phyloP scores from a whole-genome alignment of 2,888 invertebrate genomes.

The Amblyjoppa fuscipennis region DNA sequence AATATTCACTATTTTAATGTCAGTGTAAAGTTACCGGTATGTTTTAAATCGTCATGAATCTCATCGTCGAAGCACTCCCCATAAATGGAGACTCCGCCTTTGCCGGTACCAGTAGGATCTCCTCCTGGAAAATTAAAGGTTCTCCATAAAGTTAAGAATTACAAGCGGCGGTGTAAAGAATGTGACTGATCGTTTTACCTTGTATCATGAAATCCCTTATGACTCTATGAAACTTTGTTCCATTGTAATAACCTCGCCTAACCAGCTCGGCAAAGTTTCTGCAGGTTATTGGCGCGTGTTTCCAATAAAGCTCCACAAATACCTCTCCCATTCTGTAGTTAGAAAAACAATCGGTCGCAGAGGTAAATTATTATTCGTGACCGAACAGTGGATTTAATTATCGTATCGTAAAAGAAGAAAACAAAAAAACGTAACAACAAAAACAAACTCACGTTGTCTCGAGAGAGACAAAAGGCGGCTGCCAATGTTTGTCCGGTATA shows the following conservation, averaged over 20 bases:
- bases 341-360: slow-evolving; percentile 14
- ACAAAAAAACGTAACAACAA: background rate
- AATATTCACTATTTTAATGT: background rate
- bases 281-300: slow-evolving; percentile 98
- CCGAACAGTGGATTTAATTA: background rate
- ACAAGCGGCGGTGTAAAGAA: background rate
- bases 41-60: slow-evolving; percentile 96
- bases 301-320: slow-evolving; percentile 98
- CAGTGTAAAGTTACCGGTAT: slow-evolving; percentile 89
- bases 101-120: slow-evolving; percentile 98
- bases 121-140: slow-evolving; percentile 87
- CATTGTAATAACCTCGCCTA: slow-evolving; percentile 97
- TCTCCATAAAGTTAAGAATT: background rate
- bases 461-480: slow-evolving; percentile 92
- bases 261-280: slow-evolving; percentile 98
- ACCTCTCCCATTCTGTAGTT: slow-evolving; percentile 95
- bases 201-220: slow-evolving; percentile 98
- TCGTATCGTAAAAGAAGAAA: background rate
- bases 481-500: slow-evolving; percentile 96
- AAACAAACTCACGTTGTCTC: slow-evolving; percentile 90
- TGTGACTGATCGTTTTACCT: slow-evolving; percentile 84
- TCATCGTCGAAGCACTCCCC: slow-evolving; percentile 98
- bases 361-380: background rate
- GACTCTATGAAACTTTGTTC: slow-evolving; percentile 97
- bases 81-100: slow-evolving; percentile 98